phyloP scores from a whole-genome alignment of 92 coral and sea anemone species.

The Montipora capitata region DNA sequence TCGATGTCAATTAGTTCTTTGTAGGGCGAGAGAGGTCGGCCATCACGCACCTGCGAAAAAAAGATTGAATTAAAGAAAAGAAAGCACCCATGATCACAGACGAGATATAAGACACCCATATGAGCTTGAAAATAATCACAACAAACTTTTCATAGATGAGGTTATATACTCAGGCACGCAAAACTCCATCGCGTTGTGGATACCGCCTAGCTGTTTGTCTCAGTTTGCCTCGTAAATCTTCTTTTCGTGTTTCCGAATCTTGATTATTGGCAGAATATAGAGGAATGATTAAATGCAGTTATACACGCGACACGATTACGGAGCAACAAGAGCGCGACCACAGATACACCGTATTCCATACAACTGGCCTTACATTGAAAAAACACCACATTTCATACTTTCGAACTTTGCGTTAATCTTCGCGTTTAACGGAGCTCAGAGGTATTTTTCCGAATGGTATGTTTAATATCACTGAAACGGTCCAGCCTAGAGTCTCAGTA shows the following conservation, averaged over 20 bases:
- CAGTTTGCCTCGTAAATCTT: not conserved
- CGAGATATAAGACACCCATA: no score
- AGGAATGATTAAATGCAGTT: no score
- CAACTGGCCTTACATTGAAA: no score
- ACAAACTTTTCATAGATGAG: not conserved
- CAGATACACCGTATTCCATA: not conserved
- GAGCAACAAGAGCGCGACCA: no score
- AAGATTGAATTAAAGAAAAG: not conserved
- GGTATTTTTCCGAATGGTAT: no score
- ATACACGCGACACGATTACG: no score
- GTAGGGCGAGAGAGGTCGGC: conserved; percentile 55
- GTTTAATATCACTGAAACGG: no score
- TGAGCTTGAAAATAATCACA: not conserved
- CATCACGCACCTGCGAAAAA: conserved; percentile 14
- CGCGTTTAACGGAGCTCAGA: no score
- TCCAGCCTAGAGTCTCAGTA: no score
- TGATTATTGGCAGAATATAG: no score
- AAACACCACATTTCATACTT: no score
- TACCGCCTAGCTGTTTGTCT: not conserved
- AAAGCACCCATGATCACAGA: not conserved
- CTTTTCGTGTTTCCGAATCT: not conserved
- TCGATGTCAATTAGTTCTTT: conserved; percentile 81
- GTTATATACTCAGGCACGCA: not conserved
- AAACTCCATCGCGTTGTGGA: not conserved
- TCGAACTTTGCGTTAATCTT: no score